Conservation (phyloP, 2,113 vertebrate species). For the Lucifuga dentata region DNA sequence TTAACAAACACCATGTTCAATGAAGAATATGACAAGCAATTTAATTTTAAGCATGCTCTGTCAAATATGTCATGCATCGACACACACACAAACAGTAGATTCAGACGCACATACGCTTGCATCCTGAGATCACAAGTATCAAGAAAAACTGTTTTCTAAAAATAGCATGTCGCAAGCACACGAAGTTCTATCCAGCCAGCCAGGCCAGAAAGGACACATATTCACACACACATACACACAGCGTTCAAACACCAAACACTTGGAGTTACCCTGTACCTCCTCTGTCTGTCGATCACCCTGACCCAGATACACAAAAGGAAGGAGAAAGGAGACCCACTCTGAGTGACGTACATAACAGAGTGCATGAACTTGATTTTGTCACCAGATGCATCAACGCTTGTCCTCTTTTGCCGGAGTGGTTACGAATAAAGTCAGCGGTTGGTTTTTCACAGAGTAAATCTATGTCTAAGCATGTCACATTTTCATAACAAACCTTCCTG, state of each 20-base stretch:
- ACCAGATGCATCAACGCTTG: not conserved
- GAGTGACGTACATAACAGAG: constrained; percentile 8
- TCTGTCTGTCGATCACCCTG: constrained; percentile 50
- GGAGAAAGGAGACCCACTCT: constrained; percentile 12
- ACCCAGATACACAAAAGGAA: constrained; percentile 62
- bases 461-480: constrained; percentile 6
- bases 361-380: constrained; percentile 21
- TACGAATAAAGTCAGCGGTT: not conserved
- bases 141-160: not conserved
- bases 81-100: not conserved
- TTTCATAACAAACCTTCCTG: not conserved
- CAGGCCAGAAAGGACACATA: not conserved
- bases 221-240: constrained; percentile 12
- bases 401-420: not conserved
- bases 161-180: constrained; percentile 12
- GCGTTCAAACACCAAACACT: constrained; percentile 27
- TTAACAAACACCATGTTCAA: no score
- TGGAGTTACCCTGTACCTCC: constrained; percentile 33
- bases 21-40: no score
- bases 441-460: constrained; percentile 3
- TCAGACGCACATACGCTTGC: not conserved
- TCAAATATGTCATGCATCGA: no score
- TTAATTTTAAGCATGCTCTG: no score
- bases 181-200: constrained; percentile 17
- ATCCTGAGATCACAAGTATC: not conserved